These are phyloP conservation scores for Odontophorus gujanensis DNA, from an alignment of 2,113 vertebrate species.

Conservation along the genomic window DNA sequence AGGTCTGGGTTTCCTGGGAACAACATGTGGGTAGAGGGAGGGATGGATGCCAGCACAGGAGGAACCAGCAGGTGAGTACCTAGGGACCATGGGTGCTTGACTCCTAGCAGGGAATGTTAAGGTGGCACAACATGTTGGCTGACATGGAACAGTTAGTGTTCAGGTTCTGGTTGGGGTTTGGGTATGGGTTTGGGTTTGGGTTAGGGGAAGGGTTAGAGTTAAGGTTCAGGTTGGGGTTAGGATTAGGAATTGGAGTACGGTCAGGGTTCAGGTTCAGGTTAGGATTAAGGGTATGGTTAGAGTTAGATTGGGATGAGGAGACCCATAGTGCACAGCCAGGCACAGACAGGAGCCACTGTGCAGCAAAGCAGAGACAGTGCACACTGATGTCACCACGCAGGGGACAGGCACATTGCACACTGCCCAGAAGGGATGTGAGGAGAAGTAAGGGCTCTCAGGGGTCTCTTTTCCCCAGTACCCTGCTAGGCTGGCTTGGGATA, in stretches of 20 bases:
- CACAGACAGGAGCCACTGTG: rapidly evolving
- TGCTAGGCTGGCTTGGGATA: not conserved
- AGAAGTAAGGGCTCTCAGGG: not conserved
- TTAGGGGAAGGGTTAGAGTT: no score
- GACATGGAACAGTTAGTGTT: not conserved
- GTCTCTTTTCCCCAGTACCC: not conserved
- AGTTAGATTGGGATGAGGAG: not conserved
- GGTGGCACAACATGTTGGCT: not conserved
- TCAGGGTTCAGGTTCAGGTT: no score
- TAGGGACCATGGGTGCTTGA: not conserved
- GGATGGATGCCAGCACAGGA: rapidly evolving
- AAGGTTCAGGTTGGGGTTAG: no score
- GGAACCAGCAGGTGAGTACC: not conserved
- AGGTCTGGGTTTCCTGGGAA: not conserved
- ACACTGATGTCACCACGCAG: rapidly evolving
- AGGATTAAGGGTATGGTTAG: no score
- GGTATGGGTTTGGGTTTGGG: no score
- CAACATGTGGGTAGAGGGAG: not conserved
- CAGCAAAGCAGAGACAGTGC: not conserved
- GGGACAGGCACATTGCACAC: not conserved
- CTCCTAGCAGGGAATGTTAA: not conserved
- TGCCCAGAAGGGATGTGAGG: not conserved
- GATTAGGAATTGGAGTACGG: no score
- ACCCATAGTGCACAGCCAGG: not conserved
- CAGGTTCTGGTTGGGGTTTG: no score